phyloP scores from a whole-genome alignment of 2,113 vertebrate genomes.

The Collichthys lucidus region DNA sequence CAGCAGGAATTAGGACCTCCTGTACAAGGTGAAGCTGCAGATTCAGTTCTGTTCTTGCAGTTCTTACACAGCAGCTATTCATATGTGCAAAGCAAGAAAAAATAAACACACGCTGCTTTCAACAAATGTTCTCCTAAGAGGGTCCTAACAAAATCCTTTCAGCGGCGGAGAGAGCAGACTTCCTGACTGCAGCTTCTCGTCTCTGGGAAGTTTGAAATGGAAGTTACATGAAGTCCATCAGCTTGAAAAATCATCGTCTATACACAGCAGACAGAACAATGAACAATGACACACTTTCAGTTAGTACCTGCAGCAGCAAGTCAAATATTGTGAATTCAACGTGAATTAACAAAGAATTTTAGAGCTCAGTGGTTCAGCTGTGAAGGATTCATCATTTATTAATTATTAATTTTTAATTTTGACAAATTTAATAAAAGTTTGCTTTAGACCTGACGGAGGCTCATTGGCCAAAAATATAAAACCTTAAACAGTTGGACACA shows the following conservation, averaged over 20 bases:
- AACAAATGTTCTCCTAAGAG: slow-evolving; percentile 27
- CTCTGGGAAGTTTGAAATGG: neutral
- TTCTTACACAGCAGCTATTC: slow-evolving; percentile 47
- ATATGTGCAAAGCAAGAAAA: slow-evolving; percentile 13
- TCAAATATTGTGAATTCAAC: neutral
- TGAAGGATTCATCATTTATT: too few relatives aligned
- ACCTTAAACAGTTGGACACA: neutral
- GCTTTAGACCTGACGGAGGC: too few relatives aligned
- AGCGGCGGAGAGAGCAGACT: slow-evolving; percentile 28
- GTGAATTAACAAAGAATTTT: neutral
- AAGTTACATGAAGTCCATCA: slow-evolving; percentile 5
- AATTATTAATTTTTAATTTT: too few relatives aligned
- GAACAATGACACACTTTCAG: neutral
- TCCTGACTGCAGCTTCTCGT: slow-evolving; percentile 11
- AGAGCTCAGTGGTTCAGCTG: too few relatives aligned
- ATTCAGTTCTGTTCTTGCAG: neutral
- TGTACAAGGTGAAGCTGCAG: neutral
- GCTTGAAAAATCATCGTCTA: neutral
- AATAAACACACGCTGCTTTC: slow-evolving; percentile 39
- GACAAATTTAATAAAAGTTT: too few relatives aligned
- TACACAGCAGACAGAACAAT: neutral
- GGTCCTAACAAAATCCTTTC: slow-evolving; percentile 39
- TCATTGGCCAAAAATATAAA: too few relatives aligned
- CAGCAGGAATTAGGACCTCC: neutral
- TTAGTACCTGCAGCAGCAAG: neutral